Base-by-base conservation (phyloP, 2,797 vertebrate genomes). In the Paguma larvata region DNA sequence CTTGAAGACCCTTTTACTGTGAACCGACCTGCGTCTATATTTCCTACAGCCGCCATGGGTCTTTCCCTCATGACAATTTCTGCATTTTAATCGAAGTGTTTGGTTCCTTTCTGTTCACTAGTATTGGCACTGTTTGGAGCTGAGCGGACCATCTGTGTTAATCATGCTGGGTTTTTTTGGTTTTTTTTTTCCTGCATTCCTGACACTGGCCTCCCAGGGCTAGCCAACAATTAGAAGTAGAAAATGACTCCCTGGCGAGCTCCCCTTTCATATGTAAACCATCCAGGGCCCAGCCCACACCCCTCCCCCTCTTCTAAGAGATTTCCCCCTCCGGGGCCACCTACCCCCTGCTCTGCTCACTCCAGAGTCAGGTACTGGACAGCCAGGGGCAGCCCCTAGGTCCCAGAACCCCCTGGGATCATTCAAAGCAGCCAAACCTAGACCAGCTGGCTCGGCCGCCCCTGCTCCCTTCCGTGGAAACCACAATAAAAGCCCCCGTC, bases 271-370 rank as follows among this genome's bases (percentile, higher is more conserved):
- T 53, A 14, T 56, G 48, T 51, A 79, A 56, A 79, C 19, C 77
- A 78, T 12, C 18, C 46, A 8, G 1, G 5, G 78, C 0, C 8
- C 0, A 82, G 7, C 53, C 53, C 53, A 16, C 6, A 21, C 21
- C 30, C 46, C 1, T 0, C 21, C 32, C 1, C n/a, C 77, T 6
- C 53, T 16, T 59, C n/a, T 27, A 27, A 8, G n/a, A 34, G 25
- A n/a, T 16, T n/a, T 59, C 14, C 5, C n/a, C 4, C 12, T 56
- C 53, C 6, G 53, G 78, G 21, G 21, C 78, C 15, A 53, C 51
- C 13, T 2, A 7, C 34, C 14, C 7, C 14, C 4, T 27, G n/a
- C 51, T n/a, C 23, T 18, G 13, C 38, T 41, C 53, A 59, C n/a
- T 51, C 48, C n/a, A 27, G 53, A 56, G 4, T n/a, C n/a, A 15